A percentile compares a stretch with the other conserved stretches of the same genome.
These are phyloP conservation scores for Ptychobarbus kaznakovi DNA, from an alignment of 2,797 vertebrate species.

Conservation along the genomic window DNA sequence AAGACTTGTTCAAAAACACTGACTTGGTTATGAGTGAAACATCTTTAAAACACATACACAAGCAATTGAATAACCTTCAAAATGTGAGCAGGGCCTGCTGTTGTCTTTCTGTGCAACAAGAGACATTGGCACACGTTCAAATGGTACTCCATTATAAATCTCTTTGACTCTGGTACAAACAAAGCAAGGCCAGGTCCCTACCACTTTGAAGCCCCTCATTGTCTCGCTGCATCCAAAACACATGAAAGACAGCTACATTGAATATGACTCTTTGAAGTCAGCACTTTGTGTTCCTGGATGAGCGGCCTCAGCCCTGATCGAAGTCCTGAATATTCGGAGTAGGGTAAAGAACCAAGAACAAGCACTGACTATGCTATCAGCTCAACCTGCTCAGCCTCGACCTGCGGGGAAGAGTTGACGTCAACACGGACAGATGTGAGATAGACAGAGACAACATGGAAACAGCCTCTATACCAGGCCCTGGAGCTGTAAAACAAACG, in stretches of 20 bases:
- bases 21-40: neutral
- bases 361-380: conserved; percentile 7
- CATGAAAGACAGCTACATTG: conserved; percentile 56
- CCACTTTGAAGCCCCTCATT: conserved; percentile 61
- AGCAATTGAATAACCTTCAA: conserved; percentile 1
- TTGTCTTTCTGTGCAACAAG: conserved; percentile 20
- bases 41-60: neutral
- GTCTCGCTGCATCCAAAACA: conserved; percentile 42
- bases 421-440: conserved; percentile 43
- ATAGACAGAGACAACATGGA: conserved; percentile 13
- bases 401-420: conserved; percentile 12
- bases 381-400: neutral
- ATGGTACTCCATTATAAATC: conserved; percentile 54
- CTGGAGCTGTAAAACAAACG: conserved; percentile 22
- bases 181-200: conserved; percentile 38
- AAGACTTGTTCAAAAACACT: neutral
- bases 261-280: conserved; percentile 57
- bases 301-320: conserved; percentile 1
- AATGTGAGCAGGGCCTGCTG: conserved; percentile 21
- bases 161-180: conserved; percentile 45
- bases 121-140: conserved; percentile 53
- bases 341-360: conserved; percentile 3
- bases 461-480: conserved; percentile 9
- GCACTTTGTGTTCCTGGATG: conserved; percentile 20
- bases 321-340: conserved; percentile 48